Evolutionary conservation across 2,888 invertebrate species (phyloP).

Genomic region (Syrphus vitripennis): DNA sequence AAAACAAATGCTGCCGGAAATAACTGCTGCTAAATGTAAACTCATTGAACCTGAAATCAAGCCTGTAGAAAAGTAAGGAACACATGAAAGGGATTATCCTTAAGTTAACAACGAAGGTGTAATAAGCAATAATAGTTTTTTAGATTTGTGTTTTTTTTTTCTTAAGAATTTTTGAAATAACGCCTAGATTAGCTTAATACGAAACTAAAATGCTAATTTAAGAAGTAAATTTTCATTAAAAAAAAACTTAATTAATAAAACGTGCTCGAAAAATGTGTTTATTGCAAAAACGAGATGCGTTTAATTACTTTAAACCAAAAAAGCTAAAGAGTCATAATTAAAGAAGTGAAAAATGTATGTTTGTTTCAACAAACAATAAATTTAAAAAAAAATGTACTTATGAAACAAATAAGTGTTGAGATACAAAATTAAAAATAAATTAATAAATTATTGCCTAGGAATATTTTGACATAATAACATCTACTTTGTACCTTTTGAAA

Average conservation of each 20-base stretch:
- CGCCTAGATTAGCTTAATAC: not conserved
- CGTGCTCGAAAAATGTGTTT: not conserved
- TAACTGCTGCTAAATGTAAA: slow-evolving; percentile 33
- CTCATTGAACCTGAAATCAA: slow-evolving; percentile 47
- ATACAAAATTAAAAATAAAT: not conserved
- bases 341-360: not conserved
- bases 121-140: slow-evolving; percentile 17
- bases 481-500: slow-evolving; percentile 23
- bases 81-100: not conserved
- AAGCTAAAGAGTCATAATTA: not conserved
- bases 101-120: not conserved
- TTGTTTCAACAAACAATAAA: not conserved
- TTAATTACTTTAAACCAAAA: not conserved
- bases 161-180: not conserved
- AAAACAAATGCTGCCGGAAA: slow-evolving; percentile 70
- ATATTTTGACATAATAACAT: not conserved
- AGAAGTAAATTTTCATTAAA: not conserved
- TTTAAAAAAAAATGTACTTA: not conserved
- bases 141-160: not conserved
- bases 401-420: not conserved
- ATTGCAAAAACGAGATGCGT: not conserved
- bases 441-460: not conserved
- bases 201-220: not conserved
- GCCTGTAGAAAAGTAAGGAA: slow-evolving; percentile 36
- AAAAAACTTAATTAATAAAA: not conserved